Evolutionary conservation across 2,797 vertebrate species (phyloP).

Genomic region (Sciurus carolinensis): DNA sequence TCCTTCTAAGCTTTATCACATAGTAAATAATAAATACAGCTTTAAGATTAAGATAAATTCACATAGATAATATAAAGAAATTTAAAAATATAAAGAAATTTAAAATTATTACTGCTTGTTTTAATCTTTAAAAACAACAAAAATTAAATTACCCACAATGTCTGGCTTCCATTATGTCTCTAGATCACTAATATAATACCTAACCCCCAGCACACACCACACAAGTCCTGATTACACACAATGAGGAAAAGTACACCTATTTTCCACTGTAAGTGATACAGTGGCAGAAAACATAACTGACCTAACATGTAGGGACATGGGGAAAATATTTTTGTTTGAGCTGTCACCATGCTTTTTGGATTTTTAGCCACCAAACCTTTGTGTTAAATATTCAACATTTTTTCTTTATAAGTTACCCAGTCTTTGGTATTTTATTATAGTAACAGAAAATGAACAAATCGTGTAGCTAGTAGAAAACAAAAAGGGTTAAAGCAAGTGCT

Average conservation of each 20-base stretch:
- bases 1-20: background rate
- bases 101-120: background rate
- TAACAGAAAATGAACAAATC: too few relatives aligned
- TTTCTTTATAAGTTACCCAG: too few relatives aligned
- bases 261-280: background rate
- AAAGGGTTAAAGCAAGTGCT: too few relatives aligned
- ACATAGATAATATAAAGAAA: background rate
- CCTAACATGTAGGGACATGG: background rate
- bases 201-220: background rate
- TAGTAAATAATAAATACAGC: background rate
- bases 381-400: too few relatives aligned
- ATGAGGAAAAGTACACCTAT: background rate
- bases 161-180: background rate
- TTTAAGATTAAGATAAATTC: background rate
- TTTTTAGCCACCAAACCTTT: too few relatives aligned
- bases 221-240: background rate
- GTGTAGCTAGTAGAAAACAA: too few relatives aligned
- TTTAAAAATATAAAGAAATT: background rate
- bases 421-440: too few relatives aligned
- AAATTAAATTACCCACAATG: background rate
- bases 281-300: background rate
- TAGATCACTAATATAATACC: background rate
- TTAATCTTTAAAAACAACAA: conserved; percentile 1
- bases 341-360: too few relatives aligned
- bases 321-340: too few relatives aligned